Conservation (phyloP, 2,888 invertebrate species). For the Heliothis peltigera region DNA sequence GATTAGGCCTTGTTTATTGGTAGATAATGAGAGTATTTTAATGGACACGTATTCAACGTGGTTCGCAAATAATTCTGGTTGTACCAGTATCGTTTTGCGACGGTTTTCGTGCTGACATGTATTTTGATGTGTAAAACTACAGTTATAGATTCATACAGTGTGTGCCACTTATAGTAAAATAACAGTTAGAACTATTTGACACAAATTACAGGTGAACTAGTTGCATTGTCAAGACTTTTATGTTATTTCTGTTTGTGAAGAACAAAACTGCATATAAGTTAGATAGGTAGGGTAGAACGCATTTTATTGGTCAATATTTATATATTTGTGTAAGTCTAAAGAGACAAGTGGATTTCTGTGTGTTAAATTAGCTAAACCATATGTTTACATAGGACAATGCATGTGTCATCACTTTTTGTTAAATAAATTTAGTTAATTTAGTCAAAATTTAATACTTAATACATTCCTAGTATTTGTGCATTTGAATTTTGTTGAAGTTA, state of each 20-base stretch:
- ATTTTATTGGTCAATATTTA: not conserved
- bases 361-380: not conserved
- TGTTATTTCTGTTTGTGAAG: not conserved
- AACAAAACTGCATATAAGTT: not conserved
- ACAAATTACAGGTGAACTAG: conserved; percentile 20
- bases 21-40: conserved; percentile 48
- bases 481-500: too few relatives aligned
- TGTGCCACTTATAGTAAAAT: conserved; percentile 33
- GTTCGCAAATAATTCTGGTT: conserved; percentile 19
- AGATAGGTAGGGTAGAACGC: too few relatives aligned
- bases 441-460: too few relatives aligned
- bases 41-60: conserved; percentile 60
- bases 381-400: not conserved
- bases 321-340: not conserved
- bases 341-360: not conserved
- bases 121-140: conserved; percentile 17
- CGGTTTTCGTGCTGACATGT: conserved; percentile 1
- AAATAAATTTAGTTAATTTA: not conserved
- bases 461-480: too few relatives aligned
- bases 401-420: not conserved
- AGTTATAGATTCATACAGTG: conserved; percentile 15
- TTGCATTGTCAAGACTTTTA: not conserved
- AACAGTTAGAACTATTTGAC: conserved; percentile 43
- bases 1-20: conserved; percentile 48
- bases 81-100: conserved; percentile 2